A percentile compares a stretch with the other conserved stretches of the same genome.
Conservation (phyloP, 1,140 invertebrate genomes). For the Portunus trituberculatus region DNA sequence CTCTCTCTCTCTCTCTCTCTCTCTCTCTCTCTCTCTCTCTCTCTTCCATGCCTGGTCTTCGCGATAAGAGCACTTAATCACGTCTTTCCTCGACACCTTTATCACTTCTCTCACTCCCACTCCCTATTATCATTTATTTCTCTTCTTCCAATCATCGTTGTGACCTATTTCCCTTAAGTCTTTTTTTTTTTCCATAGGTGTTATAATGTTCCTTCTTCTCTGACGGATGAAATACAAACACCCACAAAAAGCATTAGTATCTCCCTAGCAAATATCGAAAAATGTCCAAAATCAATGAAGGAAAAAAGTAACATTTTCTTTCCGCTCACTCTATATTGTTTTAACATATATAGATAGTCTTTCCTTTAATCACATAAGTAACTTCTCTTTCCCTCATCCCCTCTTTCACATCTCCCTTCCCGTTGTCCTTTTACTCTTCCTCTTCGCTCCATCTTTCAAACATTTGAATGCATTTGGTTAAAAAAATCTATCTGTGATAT, state of each 20-base stretch:
- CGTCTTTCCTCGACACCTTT: neutral
- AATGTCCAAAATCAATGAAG: neutral
- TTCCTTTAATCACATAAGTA: neutral
- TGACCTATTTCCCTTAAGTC: neutral
- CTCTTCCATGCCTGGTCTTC: neutral
- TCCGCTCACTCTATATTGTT: no score
- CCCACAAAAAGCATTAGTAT: neutral
- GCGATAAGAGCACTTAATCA: conserved; percentile 3
- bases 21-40: conserved; percentile 4
- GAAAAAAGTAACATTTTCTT: neutral
- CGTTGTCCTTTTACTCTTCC: no score
- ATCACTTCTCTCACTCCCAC: neutral
- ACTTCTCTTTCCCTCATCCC: neutral
- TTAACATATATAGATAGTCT: neutral
- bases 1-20: neutral
- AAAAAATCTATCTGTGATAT: no score
- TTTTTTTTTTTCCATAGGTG: neutral
- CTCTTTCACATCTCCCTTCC: neutral
- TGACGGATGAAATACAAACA: neutral
- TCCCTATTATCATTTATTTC: neutral
- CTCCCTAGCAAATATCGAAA: neutral
- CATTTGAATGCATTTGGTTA: no score
- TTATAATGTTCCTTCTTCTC: neutral
- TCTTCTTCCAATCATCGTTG: neutral
- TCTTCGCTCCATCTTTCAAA: no score